These are phyloP conservation scores for Cettia cetti DNA, from an alignment of 2,113 vertebrate genomes.

Conservation along the genomic window DNA sequence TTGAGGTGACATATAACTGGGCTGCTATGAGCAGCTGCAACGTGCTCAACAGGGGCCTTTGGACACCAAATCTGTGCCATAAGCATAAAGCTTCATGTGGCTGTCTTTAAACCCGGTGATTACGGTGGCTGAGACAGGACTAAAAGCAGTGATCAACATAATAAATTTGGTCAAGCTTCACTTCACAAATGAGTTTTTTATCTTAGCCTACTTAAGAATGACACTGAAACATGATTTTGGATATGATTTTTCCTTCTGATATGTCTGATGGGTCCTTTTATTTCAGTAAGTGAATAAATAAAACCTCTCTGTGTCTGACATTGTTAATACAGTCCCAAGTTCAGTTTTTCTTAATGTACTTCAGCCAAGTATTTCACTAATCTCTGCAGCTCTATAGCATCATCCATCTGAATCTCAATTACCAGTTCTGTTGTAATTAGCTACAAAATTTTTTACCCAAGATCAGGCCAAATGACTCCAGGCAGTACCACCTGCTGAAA, in stretches of 20 bases:
- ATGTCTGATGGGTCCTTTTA: background rate
- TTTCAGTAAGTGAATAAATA: background rate
- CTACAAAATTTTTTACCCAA: background rate
- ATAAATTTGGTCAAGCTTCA: background rate
- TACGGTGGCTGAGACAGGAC: background rate
- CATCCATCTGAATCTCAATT: background rate
- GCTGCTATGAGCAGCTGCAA: background rate
- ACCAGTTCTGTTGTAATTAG: background rate
- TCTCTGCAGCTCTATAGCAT: background rate
- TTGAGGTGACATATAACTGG: fast-evolving
- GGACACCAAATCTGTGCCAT: background rate
- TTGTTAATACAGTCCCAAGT: background rate
- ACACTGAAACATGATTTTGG: background rate
- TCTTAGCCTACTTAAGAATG: background rate
- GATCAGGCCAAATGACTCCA: background rate
- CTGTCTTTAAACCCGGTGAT: background rate
- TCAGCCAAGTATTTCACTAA: background rate
- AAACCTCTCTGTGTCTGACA: background rate
- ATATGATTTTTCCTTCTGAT: background rate
- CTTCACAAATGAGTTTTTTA: background rate
- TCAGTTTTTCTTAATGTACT: background rate
- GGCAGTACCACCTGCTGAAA: background rate
- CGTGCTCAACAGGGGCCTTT: background rate
- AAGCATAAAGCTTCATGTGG: background rate
- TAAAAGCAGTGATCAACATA: background rate